Conservation (phyloP, 2,797 vertebrate species). For the Spea hammondii region DNA sequence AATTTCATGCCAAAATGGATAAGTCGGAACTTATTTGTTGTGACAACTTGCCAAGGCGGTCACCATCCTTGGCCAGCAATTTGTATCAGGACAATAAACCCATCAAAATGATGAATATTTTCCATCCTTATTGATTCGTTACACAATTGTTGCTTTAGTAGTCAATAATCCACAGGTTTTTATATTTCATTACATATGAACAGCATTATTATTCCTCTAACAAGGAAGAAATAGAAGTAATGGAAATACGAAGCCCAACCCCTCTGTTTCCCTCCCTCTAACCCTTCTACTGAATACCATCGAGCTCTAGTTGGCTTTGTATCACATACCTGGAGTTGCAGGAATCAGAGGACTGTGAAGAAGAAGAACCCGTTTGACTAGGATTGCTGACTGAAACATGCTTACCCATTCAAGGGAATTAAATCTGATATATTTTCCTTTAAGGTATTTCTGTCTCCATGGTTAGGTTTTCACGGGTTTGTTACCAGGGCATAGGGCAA, state of each 20-base stretch:
- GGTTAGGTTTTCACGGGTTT: slow-evolving; percentile 35
- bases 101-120: too few relatives aligned
- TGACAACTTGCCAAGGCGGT: too few relatives aligned
- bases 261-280: slow-evolving; percentile 13
- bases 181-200: too few relatives aligned
- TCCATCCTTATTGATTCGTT: too few relatives aligned
- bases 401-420: slow-evolving; percentile 19
- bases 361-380: slow-evolving; percentile 46
- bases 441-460: slow-evolving; percentile 26
- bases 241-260: slow-evolving; percentile 4
- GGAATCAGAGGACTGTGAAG: slow-evolving; percentile 30
- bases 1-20: too few relatives aligned
- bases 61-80: too few relatives aligned
- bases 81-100: too few relatives aligned
- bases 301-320: slow-evolving; percentile 33
- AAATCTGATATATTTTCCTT: slow-evolving; percentile 34
- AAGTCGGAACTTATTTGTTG: too few relatives aligned
- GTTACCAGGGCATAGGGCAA: too few relatives aligned
- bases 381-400: slow-evolving; percentile 26
- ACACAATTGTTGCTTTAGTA: too few relatives aligned
- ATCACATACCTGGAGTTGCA: slow-evolving; percentile 44
- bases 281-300: slow-evolving; percentile 31
- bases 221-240: slow-evolving; percentile 20
- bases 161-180: too few relatives aligned
- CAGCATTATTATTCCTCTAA: not conserved